Percentiles rank a stretch among this genome's conserved stretches.
Conservation (phyloP, 2,797 vertebrate genomes). For the Poliocrania exsul region DNA sequence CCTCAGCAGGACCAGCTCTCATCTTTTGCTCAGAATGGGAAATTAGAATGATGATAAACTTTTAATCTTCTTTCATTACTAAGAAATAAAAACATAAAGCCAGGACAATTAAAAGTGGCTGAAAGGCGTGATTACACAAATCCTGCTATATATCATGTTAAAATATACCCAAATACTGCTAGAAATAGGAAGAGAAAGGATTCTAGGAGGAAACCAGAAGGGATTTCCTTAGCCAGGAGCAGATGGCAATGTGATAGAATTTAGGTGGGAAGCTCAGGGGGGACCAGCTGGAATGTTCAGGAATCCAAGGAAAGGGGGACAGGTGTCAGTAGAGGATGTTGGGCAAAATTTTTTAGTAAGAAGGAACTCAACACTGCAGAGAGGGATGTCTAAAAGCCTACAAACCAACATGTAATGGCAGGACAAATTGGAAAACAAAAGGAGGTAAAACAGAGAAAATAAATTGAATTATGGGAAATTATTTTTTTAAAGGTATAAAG, state of each 20-base stretch:
- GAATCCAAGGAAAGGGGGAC: background rate
- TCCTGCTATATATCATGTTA: background rate
- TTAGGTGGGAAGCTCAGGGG: background rate
- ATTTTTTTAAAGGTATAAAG: background rate
- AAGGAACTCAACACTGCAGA: background rate
- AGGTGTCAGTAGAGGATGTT: background rate
- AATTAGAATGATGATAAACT: slow-evolving; percentile 60
- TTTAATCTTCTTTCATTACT: slow-evolving; percentile 48
- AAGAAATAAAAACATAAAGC: slow-evolving; percentile 56
- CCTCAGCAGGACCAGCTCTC: slow-evolving; percentile 33
- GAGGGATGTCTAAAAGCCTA: background rate
- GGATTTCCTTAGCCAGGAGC: background rate
- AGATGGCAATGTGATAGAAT: background rate
- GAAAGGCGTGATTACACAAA: slow-evolving; percentile 51
- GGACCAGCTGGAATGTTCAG: background rate
- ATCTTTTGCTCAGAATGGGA: slow-evolving; percentile 30
- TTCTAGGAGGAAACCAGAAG: background rate
- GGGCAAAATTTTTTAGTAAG: background rate
- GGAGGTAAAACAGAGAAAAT: background rate
- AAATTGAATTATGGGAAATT: background rate
- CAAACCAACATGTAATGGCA: background rate
- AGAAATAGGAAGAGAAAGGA: slow-evolving; percentile 4
- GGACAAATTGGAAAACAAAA: background rate
- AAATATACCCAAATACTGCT: background rate
- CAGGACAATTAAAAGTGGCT: slow-evolving; percentile 34